Evolutionary conservation across 2,113 vertebrate genomes (phyloP), one percentile per base, ranked within the genome.

Genomic region (Notothenia coriiceps): DNA sequence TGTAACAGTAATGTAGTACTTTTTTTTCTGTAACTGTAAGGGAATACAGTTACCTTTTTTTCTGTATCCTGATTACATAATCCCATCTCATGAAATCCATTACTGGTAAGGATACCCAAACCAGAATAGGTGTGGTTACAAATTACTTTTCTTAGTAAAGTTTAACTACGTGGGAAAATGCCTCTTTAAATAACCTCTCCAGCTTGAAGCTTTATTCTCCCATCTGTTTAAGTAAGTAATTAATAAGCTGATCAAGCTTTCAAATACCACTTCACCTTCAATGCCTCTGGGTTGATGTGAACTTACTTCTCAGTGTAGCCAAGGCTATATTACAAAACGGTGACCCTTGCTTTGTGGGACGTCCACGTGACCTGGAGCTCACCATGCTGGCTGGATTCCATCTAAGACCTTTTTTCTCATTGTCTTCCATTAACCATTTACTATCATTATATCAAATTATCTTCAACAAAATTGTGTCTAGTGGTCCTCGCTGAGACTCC

Each of bases 261-360:
- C 6, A 78, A 47, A 20, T 33, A 82, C 55, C 52, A 43, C 25
- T 13, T 55, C 5, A 46, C 20, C 55, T 33, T 25, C 55, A 35
- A 33, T 22, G 13, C 10, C 2, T 40, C 29, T 2, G 2, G 43
- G 54, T 65, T 25, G 25, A 25, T 66, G 22, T 66, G 47, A 15
- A 44, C 17, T 49, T 11, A 51, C 14, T 33, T 12, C 11, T 51
- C 11, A 6, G 25, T 22, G 40, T 73, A 79, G 46, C 46, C 54
- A 25, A 2, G 2, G 35, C 2, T 8, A 8, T 8, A 8, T 62
- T 13, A 67, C 20, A 78, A 2, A 62, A 49, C 59, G 57, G 35
- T 77, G 25, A 79, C 76, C 75, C 65, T 9, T 67, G 83, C 50
- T 54, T 68, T 86, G 77, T 82, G 63, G 74, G 62, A 12, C 12